Conservation (phyloP, 2,888 invertebrate species). For the Agrochola litura region DNA sequence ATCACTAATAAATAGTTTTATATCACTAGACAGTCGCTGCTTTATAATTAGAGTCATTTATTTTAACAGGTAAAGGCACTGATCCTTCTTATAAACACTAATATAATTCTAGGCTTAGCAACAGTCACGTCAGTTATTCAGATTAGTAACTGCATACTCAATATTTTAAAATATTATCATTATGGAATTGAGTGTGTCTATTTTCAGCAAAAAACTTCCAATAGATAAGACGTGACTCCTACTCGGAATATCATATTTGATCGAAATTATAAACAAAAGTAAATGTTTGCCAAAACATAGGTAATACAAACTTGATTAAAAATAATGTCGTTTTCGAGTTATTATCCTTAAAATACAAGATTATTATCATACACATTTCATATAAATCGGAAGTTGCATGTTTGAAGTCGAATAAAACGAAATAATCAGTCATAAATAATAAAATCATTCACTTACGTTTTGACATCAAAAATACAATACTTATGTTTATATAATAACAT, state of each 20-base stretch:
- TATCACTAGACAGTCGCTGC: conserved; percentile 86
- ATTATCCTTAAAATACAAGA: conserved; percentile 55
- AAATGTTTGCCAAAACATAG: conserved; percentile 50
- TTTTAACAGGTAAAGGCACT: conserved; percentile 86
- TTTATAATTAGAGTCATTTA: conserved; percentile 79
- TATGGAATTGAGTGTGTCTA: conserved; percentile 60
- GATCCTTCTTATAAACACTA: conserved; percentile 82
- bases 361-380: conserved; percentile 62
- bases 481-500: conserved; percentile 69
- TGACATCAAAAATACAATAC: conserved; percentile 64
- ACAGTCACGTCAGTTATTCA: conserved; percentile 52
- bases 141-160: conserved; percentile 37
- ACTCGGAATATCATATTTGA: conserved; percentile 62
- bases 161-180: conserved; percentile 41
- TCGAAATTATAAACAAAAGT: conserved; percentile 51
- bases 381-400: conserved; percentile 51
- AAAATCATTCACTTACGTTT: conserved; percentile 64
- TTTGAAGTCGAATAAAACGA: conserved; percentile 58
- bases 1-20: conserved; percentile 83
- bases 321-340: conserved; percentile 57
- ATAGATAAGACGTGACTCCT: conserved; percentile 52
- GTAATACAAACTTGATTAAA: conserved; percentile 46
- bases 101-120: conserved; percentile 56
- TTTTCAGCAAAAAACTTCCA: conserved; percentile 55
- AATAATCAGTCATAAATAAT: conserved; percentile 74